phyloP scores from a whole-genome alignment of 2,888 invertebrate genomes.

The Pterobdella sp. region DNA sequence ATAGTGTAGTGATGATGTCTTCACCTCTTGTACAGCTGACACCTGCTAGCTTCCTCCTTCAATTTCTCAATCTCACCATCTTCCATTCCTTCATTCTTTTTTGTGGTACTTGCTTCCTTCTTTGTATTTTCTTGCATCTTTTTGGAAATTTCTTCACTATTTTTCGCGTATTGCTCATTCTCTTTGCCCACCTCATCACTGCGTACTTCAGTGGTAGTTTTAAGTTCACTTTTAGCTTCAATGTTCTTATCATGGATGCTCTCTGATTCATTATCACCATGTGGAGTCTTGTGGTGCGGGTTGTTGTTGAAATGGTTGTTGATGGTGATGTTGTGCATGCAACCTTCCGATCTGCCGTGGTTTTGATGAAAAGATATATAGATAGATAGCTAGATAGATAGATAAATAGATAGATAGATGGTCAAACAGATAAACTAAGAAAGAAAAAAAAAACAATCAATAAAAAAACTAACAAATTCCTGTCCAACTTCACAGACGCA shows the following conservation, averaged over 20 bases:
- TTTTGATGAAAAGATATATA: too few species aligned
- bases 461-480: neutral
- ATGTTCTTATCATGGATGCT: constrained; percentile 1
- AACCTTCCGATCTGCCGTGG: neutral
- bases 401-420: too few species aligned
- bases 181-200: too few species aligned
- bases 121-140: too few species aligned
- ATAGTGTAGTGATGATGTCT: neutral
- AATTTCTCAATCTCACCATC: neutral
- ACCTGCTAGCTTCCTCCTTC: neutral
- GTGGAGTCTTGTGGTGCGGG: neutral
- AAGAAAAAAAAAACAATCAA: neutral
- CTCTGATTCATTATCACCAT: neutral
- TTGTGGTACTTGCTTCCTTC: too few species aligned
- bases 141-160: too few species aligned
- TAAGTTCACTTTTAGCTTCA: neutral
- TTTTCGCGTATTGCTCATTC: too few species aligned
- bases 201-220: too few species aligned
- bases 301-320: neutral
- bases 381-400: too few species aligned
- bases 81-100: too few species aligned
- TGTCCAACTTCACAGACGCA: neutral
- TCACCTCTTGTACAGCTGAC: neutral
- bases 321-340: constrained; percentile 9
- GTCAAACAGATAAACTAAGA: too few species aligned